phyloP scores from a whole-genome alignment of 1,140 invertebrate species.

The Lepidotrigona ventralis region DNA sequence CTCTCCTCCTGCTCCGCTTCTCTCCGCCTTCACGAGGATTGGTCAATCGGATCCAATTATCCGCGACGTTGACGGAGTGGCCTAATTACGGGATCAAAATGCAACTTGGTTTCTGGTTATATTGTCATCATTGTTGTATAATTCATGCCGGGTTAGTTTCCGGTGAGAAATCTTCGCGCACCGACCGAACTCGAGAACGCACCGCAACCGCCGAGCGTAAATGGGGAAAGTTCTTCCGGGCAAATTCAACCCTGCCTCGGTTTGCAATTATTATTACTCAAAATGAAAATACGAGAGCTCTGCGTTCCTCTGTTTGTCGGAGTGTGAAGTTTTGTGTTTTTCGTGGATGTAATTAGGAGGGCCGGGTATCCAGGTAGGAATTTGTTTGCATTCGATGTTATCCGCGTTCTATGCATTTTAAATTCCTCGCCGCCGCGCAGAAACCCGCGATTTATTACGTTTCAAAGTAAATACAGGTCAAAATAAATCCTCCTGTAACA shows the following conservation, averaged over 20 bases:
- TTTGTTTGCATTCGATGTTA: no score
- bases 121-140: neutral
- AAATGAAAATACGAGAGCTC: neutral
- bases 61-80: conserved; percentile 21
- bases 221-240: neutral
- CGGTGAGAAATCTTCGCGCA: no score
- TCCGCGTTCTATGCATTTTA: no score
- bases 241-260: neutral
- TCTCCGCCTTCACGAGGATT: no score
- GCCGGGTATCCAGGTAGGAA: no score
- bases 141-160: neutral
- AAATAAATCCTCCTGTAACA: no score
- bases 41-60: conserved; percentile 17
- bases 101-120: neutral
- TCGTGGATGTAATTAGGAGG: no score
- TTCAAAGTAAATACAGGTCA: no score
- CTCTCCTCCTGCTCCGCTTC: no score
- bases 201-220: neutral
- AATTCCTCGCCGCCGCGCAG: no score
- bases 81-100: conserved; percentile 21
- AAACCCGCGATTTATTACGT: no score
- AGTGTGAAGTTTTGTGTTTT: no score
- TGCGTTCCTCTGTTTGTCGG: neutral
- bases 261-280: neutral
- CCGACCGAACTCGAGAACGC: neutral